Percentiles rank a stretch among this genome's conserved stretches.
Conservation (phyloP, 2,797 vertebrate genomes). For the Myioborus miniatus region DNA sequence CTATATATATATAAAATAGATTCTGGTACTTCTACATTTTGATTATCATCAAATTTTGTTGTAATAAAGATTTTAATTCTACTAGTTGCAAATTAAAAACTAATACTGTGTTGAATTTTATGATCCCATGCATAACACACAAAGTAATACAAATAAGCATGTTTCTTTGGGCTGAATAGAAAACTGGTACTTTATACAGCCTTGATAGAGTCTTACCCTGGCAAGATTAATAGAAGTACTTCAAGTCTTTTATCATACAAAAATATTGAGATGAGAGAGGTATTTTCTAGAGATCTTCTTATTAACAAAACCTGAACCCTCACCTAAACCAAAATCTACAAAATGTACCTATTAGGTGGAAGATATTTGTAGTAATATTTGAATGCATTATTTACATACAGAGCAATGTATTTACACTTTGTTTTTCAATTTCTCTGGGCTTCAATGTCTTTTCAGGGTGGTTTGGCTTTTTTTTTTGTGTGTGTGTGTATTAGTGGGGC, state of each 20-base stretch:
- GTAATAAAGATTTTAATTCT: not conserved
- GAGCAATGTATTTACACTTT: not conserved
- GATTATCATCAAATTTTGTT: not conserved
- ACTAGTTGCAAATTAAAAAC: not conserved
- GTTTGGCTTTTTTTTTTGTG: too few relatives aligned
- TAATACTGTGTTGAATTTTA: not conserved
- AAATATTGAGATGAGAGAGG: not conserved
- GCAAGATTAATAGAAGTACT: not conserved
- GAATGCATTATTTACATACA: not conserved
- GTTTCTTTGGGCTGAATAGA: not conserved
- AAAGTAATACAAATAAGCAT: not conserved
- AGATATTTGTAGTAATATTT: not conserved
- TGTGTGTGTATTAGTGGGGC: accelerated
- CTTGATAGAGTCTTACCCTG: not conserved
- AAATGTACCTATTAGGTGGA: not conserved
- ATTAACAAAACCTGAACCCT: not conserved
- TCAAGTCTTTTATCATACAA: not conserved
- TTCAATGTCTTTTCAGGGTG: not conserved
- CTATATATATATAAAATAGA: not conserved
- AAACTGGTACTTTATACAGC: not conserved
- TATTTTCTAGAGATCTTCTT: not conserved
- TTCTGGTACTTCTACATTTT: not conserved
- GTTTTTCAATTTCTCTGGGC: not conserved
- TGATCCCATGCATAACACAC: not conserved
- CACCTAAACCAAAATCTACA: not conserved